Evolutionary conservation across 2,888 invertebrate genomes (phyloP).

Genomic region (Elmis aenea): DNA sequence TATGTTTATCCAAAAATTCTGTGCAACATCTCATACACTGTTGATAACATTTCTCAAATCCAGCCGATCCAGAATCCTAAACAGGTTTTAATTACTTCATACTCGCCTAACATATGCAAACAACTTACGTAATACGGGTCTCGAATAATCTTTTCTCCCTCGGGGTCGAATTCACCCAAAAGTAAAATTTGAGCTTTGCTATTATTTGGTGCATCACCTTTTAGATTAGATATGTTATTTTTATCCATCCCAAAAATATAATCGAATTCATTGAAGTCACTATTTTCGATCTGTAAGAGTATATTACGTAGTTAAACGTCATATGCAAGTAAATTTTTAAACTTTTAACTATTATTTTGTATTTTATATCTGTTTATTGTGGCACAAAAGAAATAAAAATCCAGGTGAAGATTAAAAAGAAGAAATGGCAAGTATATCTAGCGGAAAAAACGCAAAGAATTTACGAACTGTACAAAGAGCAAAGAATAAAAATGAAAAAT

Average conservation of each 20-base stretch:
- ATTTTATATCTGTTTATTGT: no score
- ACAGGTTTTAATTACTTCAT: no score
- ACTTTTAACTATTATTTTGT: no score
- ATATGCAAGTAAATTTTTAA: no score
- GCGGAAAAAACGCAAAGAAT: no score
- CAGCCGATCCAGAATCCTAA: conserved; percentile 62
- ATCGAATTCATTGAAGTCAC: conserved; percentile 77
- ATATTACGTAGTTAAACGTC: no score
- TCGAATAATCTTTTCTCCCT: conserved; percentile 72
- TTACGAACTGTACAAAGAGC: no score
- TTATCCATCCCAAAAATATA: conserved; percentile 96
- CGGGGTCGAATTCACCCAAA: conserved; percentile 82
- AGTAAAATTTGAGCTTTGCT: conserved; percentile 70
- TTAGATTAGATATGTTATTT: conserved; percentile 71
- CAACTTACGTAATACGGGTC: conserved; percentile 93
- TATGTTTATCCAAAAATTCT: conserved; percentile 53
- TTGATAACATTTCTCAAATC: conserved; percentile 72
- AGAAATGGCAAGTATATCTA: no score
- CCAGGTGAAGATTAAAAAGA: no score
- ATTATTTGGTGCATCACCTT: conserved; percentile 56
- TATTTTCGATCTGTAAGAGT: conserved; percentile 58
- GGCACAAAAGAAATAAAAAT: no score
- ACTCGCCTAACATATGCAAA: no score
- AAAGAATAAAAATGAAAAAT: no score
- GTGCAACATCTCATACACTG: conserved; percentile 66